phyloP scores from a whole-genome alignment of 2,888 invertebrate genomes.

The Epistrophe eligans region DNA sequence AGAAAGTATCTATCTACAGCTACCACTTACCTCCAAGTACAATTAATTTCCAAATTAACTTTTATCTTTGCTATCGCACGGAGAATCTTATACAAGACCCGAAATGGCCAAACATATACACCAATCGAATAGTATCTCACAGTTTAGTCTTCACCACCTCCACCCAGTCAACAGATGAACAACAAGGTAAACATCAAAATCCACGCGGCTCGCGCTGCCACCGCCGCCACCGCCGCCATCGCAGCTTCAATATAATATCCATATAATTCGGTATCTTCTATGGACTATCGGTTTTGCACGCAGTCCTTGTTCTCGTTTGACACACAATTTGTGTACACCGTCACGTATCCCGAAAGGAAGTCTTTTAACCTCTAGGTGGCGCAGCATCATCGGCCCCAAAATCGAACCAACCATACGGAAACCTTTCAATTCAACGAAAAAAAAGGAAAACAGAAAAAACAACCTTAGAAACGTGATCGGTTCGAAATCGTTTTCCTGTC shows the following conservation, averaged over 20 bases:
- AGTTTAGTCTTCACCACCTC: constrained; percentile 51
- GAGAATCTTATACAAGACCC: constrained; percentile 67
- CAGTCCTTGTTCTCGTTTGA: constrained; percentile 72
- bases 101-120: constrained; percentile 61
- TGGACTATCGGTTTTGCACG: constrained; percentile 72
- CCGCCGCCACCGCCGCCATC: background rate
- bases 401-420: constrained; percentile 53
- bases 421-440: background rate
- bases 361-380: constrained; percentile 71
- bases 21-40: constrained; percentile 49
- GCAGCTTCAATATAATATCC: constrained; percentile 1
- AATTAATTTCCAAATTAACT: constrained; percentile 75
- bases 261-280: constrained; percentile 48
- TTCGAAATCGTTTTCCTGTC: constrained; percentile 66
- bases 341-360: constrained; percentile 73
- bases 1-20: constrained; percentile 50
- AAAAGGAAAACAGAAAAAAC: constrained; percentile 29
- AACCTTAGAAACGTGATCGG: constrained; percentile 71
- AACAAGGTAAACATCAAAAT: constrained; percentile 63
- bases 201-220: constrained; percentile 37
- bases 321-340: constrained; percentile 70
- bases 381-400: constrained; percentile 47
- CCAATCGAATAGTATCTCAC: constrained; percentile 60
- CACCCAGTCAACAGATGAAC: constrained; percentile 18
- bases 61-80: constrained; percentile 72